These are phyloP conservation scores for Cirrhinus mrigala DNA, from an alignment of 2,797 vertebrate species.

Conservation along the genomic window DNA sequence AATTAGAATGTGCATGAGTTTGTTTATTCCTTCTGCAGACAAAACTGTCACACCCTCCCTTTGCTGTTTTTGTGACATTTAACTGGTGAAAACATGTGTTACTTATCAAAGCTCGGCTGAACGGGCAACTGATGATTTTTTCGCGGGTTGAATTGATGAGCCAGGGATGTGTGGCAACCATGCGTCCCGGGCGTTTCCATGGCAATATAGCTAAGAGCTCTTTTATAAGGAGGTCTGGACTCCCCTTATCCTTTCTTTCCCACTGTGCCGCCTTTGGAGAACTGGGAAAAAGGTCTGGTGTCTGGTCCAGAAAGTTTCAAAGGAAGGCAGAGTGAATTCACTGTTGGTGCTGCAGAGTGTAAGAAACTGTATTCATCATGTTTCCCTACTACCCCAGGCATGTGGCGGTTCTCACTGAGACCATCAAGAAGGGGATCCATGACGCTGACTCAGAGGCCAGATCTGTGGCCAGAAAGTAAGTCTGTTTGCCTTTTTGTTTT, in stretches of 20 bases:
- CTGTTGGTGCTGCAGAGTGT: constrained; percentile 5
- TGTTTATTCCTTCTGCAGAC: background rate
- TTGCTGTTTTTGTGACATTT: constrained; percentile 66
- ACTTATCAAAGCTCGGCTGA: constrained; percentile 61
- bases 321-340: constrained; percentile 22
- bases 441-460: constrained; percentile 97
- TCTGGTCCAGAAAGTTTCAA: constrained; percentile 48
- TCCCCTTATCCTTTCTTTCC: constrained; percentile 63
- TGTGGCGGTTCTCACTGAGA: constrained; percentile 94
- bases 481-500: constrained; percentile 51
- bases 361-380: constrained; percentile 58
- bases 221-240: constrained; percentile 70
- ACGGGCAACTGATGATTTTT: constrained; percentile 70
- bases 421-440: constrained; percentile 97
- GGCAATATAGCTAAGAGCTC: constrained; percentile 65
- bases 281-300: constrained; percentile 50
- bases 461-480: constrained; percentile 97
- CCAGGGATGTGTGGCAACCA: constrained; percentile 60
- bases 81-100: constrained; percentile 52
- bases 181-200: constrained; percentile 66
- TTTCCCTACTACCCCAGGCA: constrained; percentile 85
- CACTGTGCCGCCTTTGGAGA: constrained; percentile 57
- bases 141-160: constrained; percentile 71
- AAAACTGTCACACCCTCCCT: constrained; percentile 11
- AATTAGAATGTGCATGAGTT: background rate